phyloP scores from a whole-genome alignment of 1,140 invertebrate genomes.

The Nomia melanderi region DNA sequence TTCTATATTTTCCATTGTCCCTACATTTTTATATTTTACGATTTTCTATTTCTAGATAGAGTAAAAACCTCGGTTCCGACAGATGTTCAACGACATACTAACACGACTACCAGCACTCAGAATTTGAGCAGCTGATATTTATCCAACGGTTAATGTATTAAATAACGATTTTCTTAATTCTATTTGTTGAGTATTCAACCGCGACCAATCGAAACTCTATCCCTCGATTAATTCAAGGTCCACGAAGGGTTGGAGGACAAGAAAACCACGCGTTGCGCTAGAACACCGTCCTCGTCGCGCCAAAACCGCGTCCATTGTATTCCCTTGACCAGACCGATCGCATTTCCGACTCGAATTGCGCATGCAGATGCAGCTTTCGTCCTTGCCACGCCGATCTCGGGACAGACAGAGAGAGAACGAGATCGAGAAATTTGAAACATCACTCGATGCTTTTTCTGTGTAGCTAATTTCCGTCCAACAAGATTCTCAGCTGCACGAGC shows the following conservation, averaged over 20 bases:
- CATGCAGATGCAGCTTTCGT: slow-evolving; percentile 22
- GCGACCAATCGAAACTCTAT: not conserved
- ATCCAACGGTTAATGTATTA: too few species aligned
- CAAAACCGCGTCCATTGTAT: not conserved
- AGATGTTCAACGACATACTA: too few species aligned
- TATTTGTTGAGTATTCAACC: too few species aligned
- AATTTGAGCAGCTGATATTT: too few species aligned
- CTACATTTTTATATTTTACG: too few species aligned
- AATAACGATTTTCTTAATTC: too few species aligned
- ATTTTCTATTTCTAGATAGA: too few species aligned
- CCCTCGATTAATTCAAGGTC: not conserved
- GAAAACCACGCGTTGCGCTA: not conserved
- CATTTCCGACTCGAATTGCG: not conserved
- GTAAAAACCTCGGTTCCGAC: too few species aligned
- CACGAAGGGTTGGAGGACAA: not conserved
- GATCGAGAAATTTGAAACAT: not conserved
- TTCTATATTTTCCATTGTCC: too few species aligned
- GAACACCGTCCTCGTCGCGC: not conserved
- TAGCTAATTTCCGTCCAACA: not conserved
- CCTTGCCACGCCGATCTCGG: slow-evolving; percentile 9
- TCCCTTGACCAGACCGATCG: not conserved
- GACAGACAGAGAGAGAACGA: too few species aligned
- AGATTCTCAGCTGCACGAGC: not conserved
- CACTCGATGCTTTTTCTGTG: not conserved
- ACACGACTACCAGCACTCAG: too few species aligned